phyloP scores from a whole-genome alignment of 2,797 vertebrate genomes.

The Echeneis naucrates region DNA sequence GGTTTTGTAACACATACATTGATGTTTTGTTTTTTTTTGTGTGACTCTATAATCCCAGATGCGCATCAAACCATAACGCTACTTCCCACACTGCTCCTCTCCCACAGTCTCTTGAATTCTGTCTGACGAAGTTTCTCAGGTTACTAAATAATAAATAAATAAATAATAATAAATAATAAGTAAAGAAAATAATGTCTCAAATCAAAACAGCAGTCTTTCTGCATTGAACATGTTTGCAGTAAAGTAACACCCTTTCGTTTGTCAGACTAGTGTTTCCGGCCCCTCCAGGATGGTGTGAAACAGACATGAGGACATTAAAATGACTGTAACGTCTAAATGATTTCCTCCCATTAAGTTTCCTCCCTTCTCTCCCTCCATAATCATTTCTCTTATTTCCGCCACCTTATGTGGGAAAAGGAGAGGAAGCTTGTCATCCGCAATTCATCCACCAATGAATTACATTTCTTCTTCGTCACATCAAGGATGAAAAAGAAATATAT shows the following conservation, averaged over 20 bases:
- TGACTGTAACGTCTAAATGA: slow-evolving; percentile 84
- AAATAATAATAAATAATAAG: too few relatives aligned
- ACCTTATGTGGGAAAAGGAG: slow-evolving; percentile 70
- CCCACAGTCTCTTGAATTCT: background rate
- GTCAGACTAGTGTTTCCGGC: slow-evolving; percentile 40
- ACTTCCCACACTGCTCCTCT: background rate
- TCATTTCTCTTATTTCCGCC: slow-evolving; percentile 86
- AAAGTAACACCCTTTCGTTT: slow-evolving; percentile 35
- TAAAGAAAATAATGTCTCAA: slow-evolving; percentile 23
- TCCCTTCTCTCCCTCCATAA: slow-evolving; percentile 79
- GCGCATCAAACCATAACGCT: background rate
- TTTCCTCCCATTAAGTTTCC: slow-evolving; percentile 86
- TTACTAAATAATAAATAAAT: too few relatives aligned
- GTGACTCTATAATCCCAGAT: slow-evolving; percentile 10
- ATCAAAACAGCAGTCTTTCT: slow-evolving; percentile 7
- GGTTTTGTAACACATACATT: slow-evolving; percentile 32
- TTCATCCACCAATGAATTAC: slow-evolving; percentile 82
- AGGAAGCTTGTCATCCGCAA: slow-evolving; percentile 77
- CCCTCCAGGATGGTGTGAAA: slow-evolving; percentile 77
- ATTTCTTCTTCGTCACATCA: slow-evolving; percentile 79
- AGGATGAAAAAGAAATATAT: slow-evolving; percentile 67
- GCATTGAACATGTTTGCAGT: slow-evolving; percentile 17
- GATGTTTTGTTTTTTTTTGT: slow-evolving; percentile 23
- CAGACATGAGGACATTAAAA: slow-evolving; percentile 84
- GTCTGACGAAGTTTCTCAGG: background rate